phyloP scores from a whole-genome alignment of 2,797 vertebrate species.

The Chaunax sp. region DNA sequence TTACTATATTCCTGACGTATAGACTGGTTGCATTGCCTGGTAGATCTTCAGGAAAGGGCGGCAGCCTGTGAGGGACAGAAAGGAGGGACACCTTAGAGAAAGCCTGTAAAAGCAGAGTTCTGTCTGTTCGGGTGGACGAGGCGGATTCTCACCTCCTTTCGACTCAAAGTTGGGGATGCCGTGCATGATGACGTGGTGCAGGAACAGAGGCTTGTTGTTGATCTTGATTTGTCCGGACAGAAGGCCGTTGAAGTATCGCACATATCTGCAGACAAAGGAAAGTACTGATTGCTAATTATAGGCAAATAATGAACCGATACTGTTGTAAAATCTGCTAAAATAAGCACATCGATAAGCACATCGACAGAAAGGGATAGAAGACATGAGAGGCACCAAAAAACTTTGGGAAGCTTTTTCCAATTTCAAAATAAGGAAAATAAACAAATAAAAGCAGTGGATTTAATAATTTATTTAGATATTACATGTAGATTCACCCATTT shows the following conservation, averaged over 20 bases:
- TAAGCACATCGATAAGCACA: too few relatives aligned
- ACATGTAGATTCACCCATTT: too few relatives aligned
- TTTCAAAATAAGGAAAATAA: too few relatives aligned
- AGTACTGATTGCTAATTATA: too few relatives aligned
- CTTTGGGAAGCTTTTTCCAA: too few relatives aligned
- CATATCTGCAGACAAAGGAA: slow-evolving; percentile 85
- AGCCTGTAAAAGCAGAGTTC: neutral
- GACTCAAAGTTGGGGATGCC: slow-evolving; percentile 97
- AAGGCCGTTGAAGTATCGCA: slow-evolving; percentile 95
- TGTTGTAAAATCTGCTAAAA: too few relatives aligned
- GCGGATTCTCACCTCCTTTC: slow-evolving; percentile 88
- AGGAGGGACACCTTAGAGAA: neutral
- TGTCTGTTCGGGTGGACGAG: neutral
- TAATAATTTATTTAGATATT: too few relatives aligned
- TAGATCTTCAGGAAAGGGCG: slow-evolving; percentile 98
- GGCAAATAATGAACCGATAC: too few relatives aligned
- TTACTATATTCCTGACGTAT: slow-evolving; percentile 98
- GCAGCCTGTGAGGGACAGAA: slow-evolving; percentile 83
- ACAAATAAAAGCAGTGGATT: too few relatives aligned
- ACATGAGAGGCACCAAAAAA: too few relatives aligned
- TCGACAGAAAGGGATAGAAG: too few relatives aligned
- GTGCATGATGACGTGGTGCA: slow-evolving; percentile 98
- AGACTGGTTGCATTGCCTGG: slow-evolving; percentile 97
- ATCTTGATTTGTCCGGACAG: slow-evolving; percentile 96
- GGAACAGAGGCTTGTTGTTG: slow-evolving; percentile 98